Percentiles rank a stretch among this genome's conserved stretches.
These are phyloP conservation scores for Caenorhabditis inopinata DNA, from an alignment of 1,140 invertebrate genomes.

Conservation along the genomic window DNA sequence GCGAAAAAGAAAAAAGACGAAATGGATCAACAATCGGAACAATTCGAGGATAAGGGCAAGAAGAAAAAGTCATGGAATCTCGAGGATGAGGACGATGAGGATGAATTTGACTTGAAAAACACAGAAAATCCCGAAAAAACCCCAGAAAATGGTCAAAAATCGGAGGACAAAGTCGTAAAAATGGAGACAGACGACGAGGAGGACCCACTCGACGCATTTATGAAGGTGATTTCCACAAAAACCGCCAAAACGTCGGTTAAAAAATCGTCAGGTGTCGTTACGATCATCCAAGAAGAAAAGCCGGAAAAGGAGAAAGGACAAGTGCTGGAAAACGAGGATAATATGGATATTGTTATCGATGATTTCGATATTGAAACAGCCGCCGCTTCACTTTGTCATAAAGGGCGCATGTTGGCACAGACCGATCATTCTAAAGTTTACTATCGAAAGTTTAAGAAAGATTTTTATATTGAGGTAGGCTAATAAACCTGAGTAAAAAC, in stretches of 20 bases:
- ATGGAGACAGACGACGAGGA: constrained; percentile 69
- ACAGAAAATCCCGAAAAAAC: background rate
- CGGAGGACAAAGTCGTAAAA: constrained; percentile 29
- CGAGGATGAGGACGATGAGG: constrained; percentile 68
- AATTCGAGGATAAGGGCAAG: background rate
- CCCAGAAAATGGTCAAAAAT: background rate
- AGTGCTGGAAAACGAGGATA: constrained; percentile 63
- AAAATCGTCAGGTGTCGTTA: constrained; percentile 49
- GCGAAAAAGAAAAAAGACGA: constrained; percentile 5
- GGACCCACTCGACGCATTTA: constrained; percentile 93
- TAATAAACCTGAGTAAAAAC: too few relatives aligned
- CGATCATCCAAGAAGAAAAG: constrained; percentile 40
- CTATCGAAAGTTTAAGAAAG: constrained; percentile 79
- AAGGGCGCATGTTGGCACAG: constrained; percentile 52
- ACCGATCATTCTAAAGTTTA: constrained; percentile 65
- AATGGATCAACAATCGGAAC: background rate
- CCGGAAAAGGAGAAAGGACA: constrained; percentile 59
- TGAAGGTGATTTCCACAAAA: constrained; percentile 73
- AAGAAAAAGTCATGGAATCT: constrained; percentile 78
- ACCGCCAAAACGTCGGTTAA: constrained; percentile 2
- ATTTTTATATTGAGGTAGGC: constrained; percentile 84
- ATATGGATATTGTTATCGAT: constrained; percentile 53
- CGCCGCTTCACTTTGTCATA: constrained; percentile 51
- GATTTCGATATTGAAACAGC: constrained; percentile 63
- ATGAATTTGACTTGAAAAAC: constrained; percentile 41